phyloP scores from a whole-genome alignment of 35 echinoderm and acorn worm genomes.

The Eucidaris tribuloides region DNA sequence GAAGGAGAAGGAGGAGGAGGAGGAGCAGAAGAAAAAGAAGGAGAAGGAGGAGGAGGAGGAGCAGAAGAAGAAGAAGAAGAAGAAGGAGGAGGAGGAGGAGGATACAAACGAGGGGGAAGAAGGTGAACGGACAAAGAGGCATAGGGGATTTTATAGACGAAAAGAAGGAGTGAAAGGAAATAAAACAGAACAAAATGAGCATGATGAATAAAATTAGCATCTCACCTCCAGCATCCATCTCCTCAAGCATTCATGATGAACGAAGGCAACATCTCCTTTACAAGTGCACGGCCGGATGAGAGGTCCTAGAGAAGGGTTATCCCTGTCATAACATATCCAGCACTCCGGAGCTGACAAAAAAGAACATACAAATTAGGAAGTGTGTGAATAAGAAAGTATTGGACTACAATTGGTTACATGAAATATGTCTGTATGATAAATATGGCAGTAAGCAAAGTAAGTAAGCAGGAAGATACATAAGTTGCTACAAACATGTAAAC shows the following conservation, averaged over 20 bases:
- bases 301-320: slow-evolving; percentile 40
- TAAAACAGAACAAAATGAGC: not conserved
- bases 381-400: too few species aligned
- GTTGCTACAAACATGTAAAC: too few species aligned
- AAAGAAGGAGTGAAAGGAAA: not conserved
- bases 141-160: not conserved
- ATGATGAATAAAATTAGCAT: too few species aligned
- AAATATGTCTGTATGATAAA: too few species aligned
- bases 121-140: not conserved
- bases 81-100: not conserved
- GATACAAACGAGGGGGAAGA: not conserved
- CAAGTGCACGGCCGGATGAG: slow-evolving; percentile 82
- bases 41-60: not conserved
- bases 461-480: too few species aligned
- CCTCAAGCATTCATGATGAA: slow-evolving; percentile 88
- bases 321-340: slow-evolving; percentile 88
- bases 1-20: not conserved
- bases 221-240: slow-evolving; percentile 89
- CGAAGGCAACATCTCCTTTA: slow-evolving; percentile 75
- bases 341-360: slow-evolving; percentile 64
- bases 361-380: not conserved
- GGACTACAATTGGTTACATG: too few species aligned
- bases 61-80: not conserved
- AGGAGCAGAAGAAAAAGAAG: not conserved
- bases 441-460: too few species aligned